phyloP scores from a whole-genome alignment of 1,140 invertebrate species.

The Acromyrmex heyeri region DNA sequence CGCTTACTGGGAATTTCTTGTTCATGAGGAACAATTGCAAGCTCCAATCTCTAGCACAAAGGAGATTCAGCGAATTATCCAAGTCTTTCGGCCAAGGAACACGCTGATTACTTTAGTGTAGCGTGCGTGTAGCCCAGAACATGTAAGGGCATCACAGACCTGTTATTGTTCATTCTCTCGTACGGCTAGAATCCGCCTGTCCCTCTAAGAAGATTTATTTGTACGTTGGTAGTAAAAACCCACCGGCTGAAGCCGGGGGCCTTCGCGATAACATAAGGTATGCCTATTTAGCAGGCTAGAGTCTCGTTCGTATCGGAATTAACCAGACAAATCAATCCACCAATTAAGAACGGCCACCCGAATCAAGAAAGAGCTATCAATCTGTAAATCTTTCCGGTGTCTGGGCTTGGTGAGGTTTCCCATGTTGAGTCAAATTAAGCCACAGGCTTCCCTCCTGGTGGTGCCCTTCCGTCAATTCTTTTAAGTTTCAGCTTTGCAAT shows the following conservation, averaged over 20 bases:
- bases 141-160: slow-evolving; percentile 93
- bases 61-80: slow-evolving; percentile 83
- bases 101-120: slow-evolving; percentile 92
- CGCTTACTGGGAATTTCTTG: neutral
- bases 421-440: slow-evolving; percentile 97
- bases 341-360: slow-evolving; percentile 95
- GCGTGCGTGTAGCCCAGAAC: slow-evolving; percentile 93
- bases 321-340: slow-evolving; percentile 96
- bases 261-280: slow-evolving; percentile 39
- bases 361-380: slow-evolving; percentile 97
- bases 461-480: slow-evolving; percentile 95
- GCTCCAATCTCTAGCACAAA: neutral
- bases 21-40: slow-evolving; percentile 4
- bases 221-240: slow-evolving; percentile 86
- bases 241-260: slow-evolving; percentile 27
- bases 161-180: slow-evolving; percentile 94
- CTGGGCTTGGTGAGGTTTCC: slow-evolving; percentile 85
- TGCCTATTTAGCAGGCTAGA: slow-evolving; percentile 55
- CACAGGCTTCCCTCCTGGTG: slow-evolving; percentile 93
- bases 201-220: slow-evolving; percentile 90
- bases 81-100: slow-evolving; percentile 89
- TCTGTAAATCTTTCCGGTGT: slow-evolving; percentile 96
- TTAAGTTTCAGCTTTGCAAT: slow-evolving; percentile 90
- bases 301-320: slow-evolving; percentile 93
- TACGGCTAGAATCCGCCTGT: slow-evolving; percentile 89